Evolutionary conservation across 1,140 invertebrate species (phyloP), one percentile per base, ranked within the genome.

Genomic region (Heliconius melpomene): DNA sequence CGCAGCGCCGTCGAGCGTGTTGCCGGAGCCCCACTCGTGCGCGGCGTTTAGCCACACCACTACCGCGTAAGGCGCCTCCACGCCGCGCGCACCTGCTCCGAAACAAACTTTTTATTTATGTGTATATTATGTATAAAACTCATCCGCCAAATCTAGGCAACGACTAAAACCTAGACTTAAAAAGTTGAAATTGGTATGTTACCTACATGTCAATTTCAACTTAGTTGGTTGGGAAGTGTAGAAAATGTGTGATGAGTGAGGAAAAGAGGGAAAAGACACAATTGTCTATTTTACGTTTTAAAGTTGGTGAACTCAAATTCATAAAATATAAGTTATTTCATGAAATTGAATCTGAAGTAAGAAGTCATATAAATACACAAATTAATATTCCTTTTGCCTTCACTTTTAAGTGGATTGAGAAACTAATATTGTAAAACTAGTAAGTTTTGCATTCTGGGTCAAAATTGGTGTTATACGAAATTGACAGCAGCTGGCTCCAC

Each of bases 1-100:
- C n/a, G 98, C 97, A 83, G 97, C 97, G 78, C 97, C 98, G 91
- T 98, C 98, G 91, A 98, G 97, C 72, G 97, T 95, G 94, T 98
- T 98, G 77, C 97, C 97, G 9, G 97, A 97, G 85, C 97, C 97
- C 96, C 97, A 98, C 91, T 97, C 97, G 95, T 97, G 98, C 82
- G 97, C 97, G 60, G 97, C 98, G 92, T 98, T 98, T 71, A 98
- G 95, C 95, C 97, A 98, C 82, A 98, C 97, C 94, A 98, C 95
- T 74, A 95, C 94, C 29, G 93, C 96, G 93, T 97, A 97, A 13
- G 97, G 97, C 82, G 97, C 97, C 88, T 97, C 97, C 81, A 97
- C 91, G 88, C 97, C 97, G 87, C 96, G 95, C 87, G 96, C 96
- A n/a, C 79, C 79, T 79, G 18, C 40, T n/a, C 20, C 20, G 9